Evolutionary conservation across 2,888 invertebrate species (phyloP).

Genomic region (Agrochola lota): DNA sequence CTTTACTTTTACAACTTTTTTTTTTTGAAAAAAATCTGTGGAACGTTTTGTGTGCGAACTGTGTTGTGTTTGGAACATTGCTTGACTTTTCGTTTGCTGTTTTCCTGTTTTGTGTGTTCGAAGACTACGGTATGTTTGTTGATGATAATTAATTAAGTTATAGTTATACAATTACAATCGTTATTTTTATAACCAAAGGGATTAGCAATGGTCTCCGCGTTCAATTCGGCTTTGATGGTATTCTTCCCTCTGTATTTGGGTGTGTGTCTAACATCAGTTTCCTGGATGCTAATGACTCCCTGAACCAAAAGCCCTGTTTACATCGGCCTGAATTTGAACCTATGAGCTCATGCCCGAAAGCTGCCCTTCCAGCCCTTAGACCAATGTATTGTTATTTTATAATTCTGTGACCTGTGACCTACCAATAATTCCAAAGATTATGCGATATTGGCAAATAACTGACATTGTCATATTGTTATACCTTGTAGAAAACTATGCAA

Average conservation of each 20-base stretch:
- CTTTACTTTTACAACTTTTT: constrained; percentile 57
- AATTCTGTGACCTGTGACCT: neutral
- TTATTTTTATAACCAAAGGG: neutral
- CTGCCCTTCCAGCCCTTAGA: neutral
- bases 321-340: neutral
- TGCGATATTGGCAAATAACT: constrained; percentile 1
- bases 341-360: neutral
- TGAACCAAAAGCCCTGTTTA: neutral
- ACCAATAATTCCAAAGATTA: neutral
- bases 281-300: neutral
- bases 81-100: constrained; percentile 72
- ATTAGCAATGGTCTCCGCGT: neutral
- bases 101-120: constrained; percentile 70
- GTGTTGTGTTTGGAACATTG: constrained; percentile 77
- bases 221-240: neutral
- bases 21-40: constrained; percentile 68
- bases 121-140: constrained; percentile 78
- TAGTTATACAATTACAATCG: neutral
- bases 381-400: neutral
- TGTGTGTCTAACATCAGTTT: neutral
- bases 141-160: constrained; percentile 43
- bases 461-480: neutral
- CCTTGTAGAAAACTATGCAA: constrained; percentile 18
- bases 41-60: constrained; percentile 82
- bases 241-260: too few species aligned